These are phyloP conservation scores for Caranx ignobilis DNA, from an alignment of 2,113 vertebrate genomes.

Conservation along the genomic window DNA sequence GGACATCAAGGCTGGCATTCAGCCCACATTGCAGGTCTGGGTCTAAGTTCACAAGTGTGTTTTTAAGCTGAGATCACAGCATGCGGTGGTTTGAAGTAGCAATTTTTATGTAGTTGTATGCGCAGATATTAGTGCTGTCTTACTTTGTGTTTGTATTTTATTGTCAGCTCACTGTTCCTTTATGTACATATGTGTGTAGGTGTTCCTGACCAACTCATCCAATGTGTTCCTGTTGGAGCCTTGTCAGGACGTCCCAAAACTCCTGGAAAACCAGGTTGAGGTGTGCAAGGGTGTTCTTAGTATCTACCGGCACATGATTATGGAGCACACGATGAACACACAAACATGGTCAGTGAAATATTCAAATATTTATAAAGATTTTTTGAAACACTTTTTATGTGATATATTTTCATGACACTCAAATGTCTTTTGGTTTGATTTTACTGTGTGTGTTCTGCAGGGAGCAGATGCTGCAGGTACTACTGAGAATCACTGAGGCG, in stretches of 20 bases:
- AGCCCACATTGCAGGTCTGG: constrained; percentile 90
- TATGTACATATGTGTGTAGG: constrained; percentile 77
- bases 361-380: background rate
- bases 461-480: constrained; percentile 97
- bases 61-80: background rate
- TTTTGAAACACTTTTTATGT: background rate
- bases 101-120: background rate
- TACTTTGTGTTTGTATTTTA: background rate
- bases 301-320: constrained; percentile 97
- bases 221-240: constrained; percentile 98
- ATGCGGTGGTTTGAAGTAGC: background rate
- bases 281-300: constrained; percentile 94
- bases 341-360: constrained; percentile 89
- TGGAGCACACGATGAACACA: constrained; percentile 95
- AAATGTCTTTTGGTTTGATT: background rate
- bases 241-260: constrained; percentile 91
- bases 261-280: constrained; percentile 96
- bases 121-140: background rate
- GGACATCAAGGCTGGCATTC: constrained; percentile 91
- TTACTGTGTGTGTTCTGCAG: constrained; percentile 76
- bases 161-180: background rate
- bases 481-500: constrained; percentile 96
- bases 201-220: constrained; percentile 96
- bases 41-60: background rate
- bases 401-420: background rate